These are phyloP conservation scores for Endotricha flammealis DNA, from an alignment of 2,888 invertebrate species.

Conservation along the genomic window DNA sequence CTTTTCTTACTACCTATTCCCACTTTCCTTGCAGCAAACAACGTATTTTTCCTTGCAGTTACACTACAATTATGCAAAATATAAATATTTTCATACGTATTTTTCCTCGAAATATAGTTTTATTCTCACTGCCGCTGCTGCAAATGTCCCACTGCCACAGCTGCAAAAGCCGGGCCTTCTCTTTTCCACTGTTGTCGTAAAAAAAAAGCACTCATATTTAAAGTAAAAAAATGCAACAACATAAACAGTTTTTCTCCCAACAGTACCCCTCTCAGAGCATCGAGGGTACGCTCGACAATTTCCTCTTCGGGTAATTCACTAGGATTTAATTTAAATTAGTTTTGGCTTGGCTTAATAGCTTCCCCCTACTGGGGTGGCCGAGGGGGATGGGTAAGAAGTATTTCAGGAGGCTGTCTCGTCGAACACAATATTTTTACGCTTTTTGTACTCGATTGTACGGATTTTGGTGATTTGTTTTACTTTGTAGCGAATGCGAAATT, in stretches of 20 bases:
- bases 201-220: too few relatives aligned
- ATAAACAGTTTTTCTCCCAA: slow-evolving; percentile 28
- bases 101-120: too few relatives aligned
- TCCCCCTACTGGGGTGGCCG: slow-evolving; percentile 72
- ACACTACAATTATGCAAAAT: too few relatives aligned
- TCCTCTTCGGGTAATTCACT: slow-evolving; percentile 83
- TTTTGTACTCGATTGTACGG: slow-evolving; percentile 6
- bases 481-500: neutral
- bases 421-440: slow-evolving; percentile 21
- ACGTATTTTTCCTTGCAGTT: too few relatives aligned
- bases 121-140: too few relatives aligned
- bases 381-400: slow-evolving; percentile 42
- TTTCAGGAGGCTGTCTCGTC: slow-evolving; percentile 41
- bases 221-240: neutral
- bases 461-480: slow-evolving; percentile 7
- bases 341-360: slow-evolving; percentile 93
- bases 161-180: too few relatives aligned
- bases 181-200: too few relatives aligned
- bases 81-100: too few relatives aligned
- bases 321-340: slow-evolving; percentile 87
- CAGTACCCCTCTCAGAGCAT: slow-evolving; percentile 60
- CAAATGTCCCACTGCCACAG: too few relatives aligned
- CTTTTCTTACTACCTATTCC: too few relatives aligned
- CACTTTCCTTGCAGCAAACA: too few relatives aligned
- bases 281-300: slow-evolving; percentile 77